These are phyloP conservation scores for Neodiprion pinetum DNA, from an alignment of 1,140 invertebrate species.

Conservation along the genomic window DNA sequence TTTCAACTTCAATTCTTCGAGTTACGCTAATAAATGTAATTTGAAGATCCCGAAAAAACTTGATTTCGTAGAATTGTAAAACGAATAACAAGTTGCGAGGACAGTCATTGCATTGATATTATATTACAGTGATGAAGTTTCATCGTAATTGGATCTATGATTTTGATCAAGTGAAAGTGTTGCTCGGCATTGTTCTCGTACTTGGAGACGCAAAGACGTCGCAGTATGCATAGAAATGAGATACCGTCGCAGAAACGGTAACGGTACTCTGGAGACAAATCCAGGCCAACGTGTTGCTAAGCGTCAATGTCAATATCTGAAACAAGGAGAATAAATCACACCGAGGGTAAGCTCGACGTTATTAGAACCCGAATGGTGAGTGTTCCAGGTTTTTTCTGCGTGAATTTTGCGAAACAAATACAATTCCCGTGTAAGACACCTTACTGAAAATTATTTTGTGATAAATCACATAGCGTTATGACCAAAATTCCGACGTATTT, in stretches of 20 bases:
- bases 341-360: too few relatives aligned
- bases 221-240: slow-evolving; percentile 5
- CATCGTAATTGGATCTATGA: slow-evolving; percentile 5
- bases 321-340: neutral
- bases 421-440: too few relatives aligned
- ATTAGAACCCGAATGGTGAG: too few relatives aligned
- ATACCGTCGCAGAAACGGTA: neutral
- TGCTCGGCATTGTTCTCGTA: neutral
- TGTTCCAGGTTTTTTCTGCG: too few relatives aligned
- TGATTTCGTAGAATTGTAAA: neutral
- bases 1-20: too few relatives aligned
- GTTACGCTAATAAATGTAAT: too few relatives aligned
- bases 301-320: neutral
- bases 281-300: neutral
- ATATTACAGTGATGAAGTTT: neutral
- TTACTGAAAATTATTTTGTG: too few relatives aligned
- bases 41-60: neutral
- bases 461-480: too few relatives aligned
- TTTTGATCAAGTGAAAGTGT: slow-evolving; percentile 2
- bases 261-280: neutral
- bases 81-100: neutral
- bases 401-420: too few relatives aligned
- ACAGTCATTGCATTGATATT: neutral
- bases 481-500: too few relatives aligned
- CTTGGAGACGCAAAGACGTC: neutral